Percentiles rank a stretch among this genome's conserved stretches.
phyloP scores from a whole-genome alignment of 1,140 invertebrate species.

The Chymomyza costata region DNA sequence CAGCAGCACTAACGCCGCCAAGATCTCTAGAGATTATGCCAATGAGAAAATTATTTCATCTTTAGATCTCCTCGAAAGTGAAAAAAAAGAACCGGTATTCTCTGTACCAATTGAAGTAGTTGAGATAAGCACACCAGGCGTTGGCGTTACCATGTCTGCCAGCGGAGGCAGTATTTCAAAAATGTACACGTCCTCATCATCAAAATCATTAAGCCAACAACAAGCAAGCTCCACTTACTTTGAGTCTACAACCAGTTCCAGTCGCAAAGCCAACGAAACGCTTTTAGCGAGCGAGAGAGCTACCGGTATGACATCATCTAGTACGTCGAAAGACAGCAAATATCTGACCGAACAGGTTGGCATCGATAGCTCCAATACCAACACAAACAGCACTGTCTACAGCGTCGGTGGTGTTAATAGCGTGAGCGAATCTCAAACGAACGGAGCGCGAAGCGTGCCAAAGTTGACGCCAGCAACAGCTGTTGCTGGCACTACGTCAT shows the following conservation, averaged over 20 bases:
- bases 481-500: constrained; percentile 25
- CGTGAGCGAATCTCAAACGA: constrained; percentile 51
- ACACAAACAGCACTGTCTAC: constrained; percentile 10
- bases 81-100: constrained; percentile 68
- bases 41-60: constrained; percentile 63
- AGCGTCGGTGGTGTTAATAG: not conserved
- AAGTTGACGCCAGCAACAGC: constrained; percentile 26
- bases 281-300: constrained; percentile 64
- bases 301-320: constrained; percentile 74
- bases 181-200: constrained; percentile 51
- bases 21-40: constrained; percentile 53
- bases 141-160: constrained; percentile 26
- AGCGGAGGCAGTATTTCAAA: constrained; percentile 54
- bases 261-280: constrained; percentile 52
- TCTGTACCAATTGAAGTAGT: constrained; percentile 71
- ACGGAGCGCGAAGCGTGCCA: constrained; percentile 43
- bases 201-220: constrained; percentile 33
- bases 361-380: constrained; percentile 28
- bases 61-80: constrained; percentile 68
- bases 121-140: constrained; percentile 46
- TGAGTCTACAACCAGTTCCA: constrained; percentile 64
- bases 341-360: constrained; percentile 50
- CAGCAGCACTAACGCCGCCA: constrained; percentile 39
- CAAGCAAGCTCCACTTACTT: constrained; percentile 49
- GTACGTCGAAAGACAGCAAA: constrained; percentile 40